These are phyloP conservation scores for Zootermopsis nevadensis DNA, from an alignment of 2,888 invertebrate species.

Conservation along the genomic window DNA sequence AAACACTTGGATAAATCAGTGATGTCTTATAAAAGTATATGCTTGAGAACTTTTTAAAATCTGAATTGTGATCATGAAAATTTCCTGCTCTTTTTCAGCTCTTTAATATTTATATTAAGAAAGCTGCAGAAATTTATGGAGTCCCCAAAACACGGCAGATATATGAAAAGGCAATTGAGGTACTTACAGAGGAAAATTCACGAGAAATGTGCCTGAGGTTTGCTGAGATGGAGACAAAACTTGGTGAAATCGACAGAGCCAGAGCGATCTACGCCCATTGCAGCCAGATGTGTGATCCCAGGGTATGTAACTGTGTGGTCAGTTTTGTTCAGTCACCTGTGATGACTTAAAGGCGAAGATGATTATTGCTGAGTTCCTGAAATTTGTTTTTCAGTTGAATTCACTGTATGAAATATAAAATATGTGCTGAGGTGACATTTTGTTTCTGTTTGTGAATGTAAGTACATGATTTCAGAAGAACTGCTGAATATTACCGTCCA, in stretches of 20 bases:
- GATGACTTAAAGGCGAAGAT: constrained; percentile 37
- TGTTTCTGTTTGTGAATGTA: background rate
- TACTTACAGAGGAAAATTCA: constrained; percentile 88
- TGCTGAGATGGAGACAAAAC: constrained; percentile 97
- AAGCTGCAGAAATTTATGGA: constrained; percentile 97
- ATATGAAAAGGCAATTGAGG: constrained; percentile 97
- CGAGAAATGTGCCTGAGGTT: constrained; percentile 97
- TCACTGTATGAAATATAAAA: background rate
- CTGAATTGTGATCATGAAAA: no score
- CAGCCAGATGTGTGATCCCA: constrained; percentile 98
- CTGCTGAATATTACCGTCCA: background rate
- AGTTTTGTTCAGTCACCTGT: background rate
- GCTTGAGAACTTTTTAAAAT: no score
- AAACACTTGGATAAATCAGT: no score
- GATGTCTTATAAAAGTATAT: no score
- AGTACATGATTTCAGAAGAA: background rate
- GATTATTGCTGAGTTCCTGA: constrained; percentile 30
- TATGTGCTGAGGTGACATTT: background rate
- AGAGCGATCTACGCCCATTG: constrained; percentile 97
- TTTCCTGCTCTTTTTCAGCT: constrained; percentile 67
- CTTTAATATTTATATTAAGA: constrained; percentile 98
- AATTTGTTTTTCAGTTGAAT: constrained; percentile 18
- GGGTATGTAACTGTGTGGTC: constrained; percentile 69
- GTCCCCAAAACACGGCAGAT: constrained; percentile 96
- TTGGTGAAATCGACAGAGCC: constrained; percentile 98